These are phyloP conservation scores for Dioctria linearis DNA, from an alignment of 2,888 invertebrate species.

Conservation along the genomic window DNA sequence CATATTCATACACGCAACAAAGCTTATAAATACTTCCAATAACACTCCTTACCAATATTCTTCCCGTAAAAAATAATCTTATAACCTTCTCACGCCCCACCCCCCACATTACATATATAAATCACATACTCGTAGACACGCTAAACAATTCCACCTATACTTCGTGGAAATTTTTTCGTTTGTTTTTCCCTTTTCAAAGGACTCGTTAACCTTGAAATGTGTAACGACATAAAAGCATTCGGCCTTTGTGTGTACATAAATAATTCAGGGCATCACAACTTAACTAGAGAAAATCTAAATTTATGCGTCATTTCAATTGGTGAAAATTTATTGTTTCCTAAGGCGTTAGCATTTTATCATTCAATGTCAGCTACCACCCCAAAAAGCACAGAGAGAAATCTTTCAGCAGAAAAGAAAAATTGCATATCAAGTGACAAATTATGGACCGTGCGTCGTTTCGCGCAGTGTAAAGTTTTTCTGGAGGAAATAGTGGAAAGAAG, in stretches of 20 bases:
- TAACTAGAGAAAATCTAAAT: constrained; percentile 20
- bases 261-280: constrained; percentile 27
- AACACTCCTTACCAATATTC: not conserved
- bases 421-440: constrained; percentile 23
- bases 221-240: constrained; percentile 17
- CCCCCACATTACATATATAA: constrained; percentile 7
- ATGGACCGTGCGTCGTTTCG: not conserved
- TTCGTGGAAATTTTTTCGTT: not conserved
- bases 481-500: not conserved
- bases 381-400: not conserved
- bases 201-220: constrained; percentile 30
- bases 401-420: not conserved
- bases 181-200: not conserved
- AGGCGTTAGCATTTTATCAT: not conserved
- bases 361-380: not conserved
- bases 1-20: not conserved
- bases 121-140: constrained; percentile 11
- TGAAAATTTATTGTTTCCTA: constrained; percentile 4
- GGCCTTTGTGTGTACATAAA: constrained; percentile 5
- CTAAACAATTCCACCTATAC: constrained; percentile 13
- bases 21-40: not conserved
- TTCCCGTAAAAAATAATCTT: constrained; percentile 21
- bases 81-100: constrained; percentile 17
- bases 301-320: constrained; percentile 1
- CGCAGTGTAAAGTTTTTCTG: not conserved